These are phyloP conservation scores for Neotoxoptera formosana DNA, from an alignment of 1,140 invertebrate genomes.

Conservation along the genomic window DNA sequence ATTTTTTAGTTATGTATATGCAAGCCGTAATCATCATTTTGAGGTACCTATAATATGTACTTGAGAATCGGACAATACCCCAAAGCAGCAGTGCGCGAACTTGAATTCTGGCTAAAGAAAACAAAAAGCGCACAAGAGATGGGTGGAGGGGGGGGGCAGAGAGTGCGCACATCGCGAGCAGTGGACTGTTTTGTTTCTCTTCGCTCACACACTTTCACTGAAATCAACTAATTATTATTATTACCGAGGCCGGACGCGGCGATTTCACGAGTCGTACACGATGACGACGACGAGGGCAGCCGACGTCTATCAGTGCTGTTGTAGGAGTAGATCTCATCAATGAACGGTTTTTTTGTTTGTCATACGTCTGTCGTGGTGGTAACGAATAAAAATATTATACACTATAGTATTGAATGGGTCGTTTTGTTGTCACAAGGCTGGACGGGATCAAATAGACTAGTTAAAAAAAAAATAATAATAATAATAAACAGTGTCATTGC, in stretches of 20 bases:
- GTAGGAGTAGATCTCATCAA: neutral
- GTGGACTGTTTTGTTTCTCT: neutral
- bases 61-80: neutral
- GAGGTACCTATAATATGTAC: neutral
- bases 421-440: neutral
- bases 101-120: neutral
- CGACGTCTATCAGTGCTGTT: neutral
- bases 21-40: neutral
- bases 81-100: neutral
- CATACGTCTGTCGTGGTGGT: neutral
- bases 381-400: neutral
- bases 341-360: neutral
- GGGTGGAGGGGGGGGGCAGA: neutral
- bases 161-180: neutral
- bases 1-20: too few relatives aligned
- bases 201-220: neutral
- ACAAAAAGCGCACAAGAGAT: neutral
- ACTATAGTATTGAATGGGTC: neutral
- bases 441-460: neutral
- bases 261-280: constrained; percentile 3
- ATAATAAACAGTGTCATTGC: constrained; percentile 9
- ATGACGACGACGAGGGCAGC: neutral
- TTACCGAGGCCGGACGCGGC: neutral
- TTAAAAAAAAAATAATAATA: neutral
- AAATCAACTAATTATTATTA: constrained; percentile 26